Evolutionary conservation across 2,888 invertebrate genomes (phyloP).

Genomic region (Serripes groenlandicus): DNA sequence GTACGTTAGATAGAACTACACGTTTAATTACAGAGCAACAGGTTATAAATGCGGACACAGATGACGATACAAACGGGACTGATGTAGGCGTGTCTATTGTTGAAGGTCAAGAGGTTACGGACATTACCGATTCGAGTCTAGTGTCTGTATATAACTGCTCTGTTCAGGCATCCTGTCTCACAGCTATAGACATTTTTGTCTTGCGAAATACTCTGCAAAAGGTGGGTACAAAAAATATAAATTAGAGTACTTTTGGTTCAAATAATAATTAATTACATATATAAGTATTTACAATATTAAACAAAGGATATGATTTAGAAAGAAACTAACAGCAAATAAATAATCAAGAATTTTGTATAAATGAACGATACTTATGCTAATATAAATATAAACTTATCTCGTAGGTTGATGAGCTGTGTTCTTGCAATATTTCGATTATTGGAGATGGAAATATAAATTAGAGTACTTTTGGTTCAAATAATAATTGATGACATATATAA

Average conservation of each 20-base stretch:
- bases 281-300: no score
- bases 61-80: not conserved
- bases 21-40: slow-evolving; percentile 8
- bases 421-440: not conserved
- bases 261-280: no score
- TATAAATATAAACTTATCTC: no score
- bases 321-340: no score
- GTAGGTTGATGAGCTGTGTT: not conserved
- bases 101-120: not conserved
- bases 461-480: no score
- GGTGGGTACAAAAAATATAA: not conserved
- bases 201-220: not conserved
- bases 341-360: no score
- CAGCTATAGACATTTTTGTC: not conserved
- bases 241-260: no score
- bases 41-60: not conserved
- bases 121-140: not conserved
- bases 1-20: no score
- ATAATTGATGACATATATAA: no score
- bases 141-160: slow-evolving; percentile 8
- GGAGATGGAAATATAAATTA: no score
- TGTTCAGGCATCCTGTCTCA: slow-evolving; percentile 17
- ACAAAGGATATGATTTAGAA: no score
- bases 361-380: no score
- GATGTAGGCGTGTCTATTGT: not conserved